Conservation (phyloP, 2,888 invertebrate genomes). For the Cosmia trapezina region DNA sequence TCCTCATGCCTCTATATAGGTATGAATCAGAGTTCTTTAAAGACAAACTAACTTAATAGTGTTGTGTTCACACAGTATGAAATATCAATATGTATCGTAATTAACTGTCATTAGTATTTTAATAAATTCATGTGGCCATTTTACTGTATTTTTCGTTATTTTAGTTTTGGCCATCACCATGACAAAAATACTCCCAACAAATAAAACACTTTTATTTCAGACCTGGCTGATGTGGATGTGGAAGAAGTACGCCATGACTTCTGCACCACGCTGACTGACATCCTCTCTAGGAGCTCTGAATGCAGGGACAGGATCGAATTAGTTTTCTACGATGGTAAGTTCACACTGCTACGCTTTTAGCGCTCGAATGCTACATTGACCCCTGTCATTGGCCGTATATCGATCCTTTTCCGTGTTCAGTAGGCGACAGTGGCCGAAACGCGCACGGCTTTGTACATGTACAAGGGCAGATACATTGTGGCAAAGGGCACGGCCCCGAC, state of each 20-base stretch:
- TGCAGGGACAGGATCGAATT: slow-evolving; percentile 55
- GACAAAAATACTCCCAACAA: not conserved
- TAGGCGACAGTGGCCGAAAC: too few species aligned
- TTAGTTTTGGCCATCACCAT: not conserved
- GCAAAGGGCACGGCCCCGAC: too few species aligned
- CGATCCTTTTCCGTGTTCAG: too few species aligned
- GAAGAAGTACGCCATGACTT: slow-evolving; percentile 48
- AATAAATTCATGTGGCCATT: not conserved
- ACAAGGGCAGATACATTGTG: too few species aligned
- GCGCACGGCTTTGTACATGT: too few species aligned
- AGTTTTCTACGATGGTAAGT: slow-evolving; percentile 51
- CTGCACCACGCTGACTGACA: slow-evolving; percentile 40
- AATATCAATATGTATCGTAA: not conserved
- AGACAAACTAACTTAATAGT: not conserved
- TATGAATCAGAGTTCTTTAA: not conserved
- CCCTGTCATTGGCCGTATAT: too few species aligned
- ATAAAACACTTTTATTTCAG: slow-evolving; percentile 26
- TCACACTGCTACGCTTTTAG: not conserved
- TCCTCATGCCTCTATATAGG: too few species aligned
- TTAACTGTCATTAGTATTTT: not conserved
- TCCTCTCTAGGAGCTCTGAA: slow-evolving; percentile 47
- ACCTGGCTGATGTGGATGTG: slow-evolving; percentile 38
- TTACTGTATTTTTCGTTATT: not conserved
- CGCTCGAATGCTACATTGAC: too few species aligned
- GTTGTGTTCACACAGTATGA: not conserved